Conservation (phyloP, 1,140 invertebrate genomes). For the Tachypleus tridentatus region DNA sequence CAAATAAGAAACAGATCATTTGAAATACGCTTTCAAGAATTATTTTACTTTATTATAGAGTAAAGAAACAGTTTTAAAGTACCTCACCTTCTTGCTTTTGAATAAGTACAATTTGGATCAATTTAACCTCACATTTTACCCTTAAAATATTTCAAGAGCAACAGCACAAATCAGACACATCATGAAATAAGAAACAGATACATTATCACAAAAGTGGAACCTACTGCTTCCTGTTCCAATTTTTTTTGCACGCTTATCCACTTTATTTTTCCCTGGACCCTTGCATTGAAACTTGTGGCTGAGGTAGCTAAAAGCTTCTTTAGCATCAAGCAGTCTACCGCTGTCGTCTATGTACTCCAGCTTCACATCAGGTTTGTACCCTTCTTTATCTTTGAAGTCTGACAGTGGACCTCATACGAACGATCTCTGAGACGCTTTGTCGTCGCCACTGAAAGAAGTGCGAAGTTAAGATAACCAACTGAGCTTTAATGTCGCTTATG, state of each 20-base stretch:
- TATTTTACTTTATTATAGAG: neutral
- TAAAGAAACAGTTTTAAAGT: conserved; percentile 1
- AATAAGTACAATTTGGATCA: no score
- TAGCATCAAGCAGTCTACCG: conserved; percentile 74
- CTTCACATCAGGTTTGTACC: conserved; percentile 90
- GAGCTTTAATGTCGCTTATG: no score
- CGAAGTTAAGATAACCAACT: no score
- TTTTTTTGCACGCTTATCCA: conserved; percentile 95
- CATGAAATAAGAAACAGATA: no score
- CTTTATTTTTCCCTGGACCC: conserved; percentile 96
- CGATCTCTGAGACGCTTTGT: conserved; percentile 52
- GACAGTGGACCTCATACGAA: conserved; percentile 64
- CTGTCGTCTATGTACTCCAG: conserved; percentile 96
- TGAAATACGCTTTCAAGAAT: conserved; percentile 6
- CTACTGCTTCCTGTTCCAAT: conserved; percentile 76
- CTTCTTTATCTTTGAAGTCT: conserved; percentile 88
- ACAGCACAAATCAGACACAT: no score
- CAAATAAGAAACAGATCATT: no score
- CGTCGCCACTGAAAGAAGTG: conserved; percentile 53
- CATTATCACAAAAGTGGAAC: conserved; percentile 20
- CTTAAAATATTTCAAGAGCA: no score
- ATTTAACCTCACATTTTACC: conserved; percentile 2
- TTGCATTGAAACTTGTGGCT: conserved; percentile 97
- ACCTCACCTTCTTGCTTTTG: neutral
- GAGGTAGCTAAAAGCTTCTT: conserved; percentile 80